Base-by-base conservation (phyloP, 2,888 invertebrate genomes). In the Mallateleia sp. region DNA sequence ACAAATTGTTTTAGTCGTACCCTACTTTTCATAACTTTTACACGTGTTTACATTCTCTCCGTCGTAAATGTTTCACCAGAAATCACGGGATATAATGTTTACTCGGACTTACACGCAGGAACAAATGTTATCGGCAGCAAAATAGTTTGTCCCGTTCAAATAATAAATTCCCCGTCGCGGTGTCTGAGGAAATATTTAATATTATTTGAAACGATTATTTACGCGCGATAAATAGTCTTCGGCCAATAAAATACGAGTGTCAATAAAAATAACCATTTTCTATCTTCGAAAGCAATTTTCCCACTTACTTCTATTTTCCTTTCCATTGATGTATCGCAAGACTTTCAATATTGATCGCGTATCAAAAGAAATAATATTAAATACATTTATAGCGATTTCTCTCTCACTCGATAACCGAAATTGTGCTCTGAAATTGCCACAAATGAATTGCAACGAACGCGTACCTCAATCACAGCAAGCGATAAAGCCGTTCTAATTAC, bases 141-240 rank as follows among this genome's bases (percentile, higher is more conserved):
- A 64, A 38, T 64, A 64, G 64, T 64, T 64, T 64, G 18, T 18
- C 47, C 47, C 47, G 47, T 18, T n/a, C 64, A 64, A 64, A 64
- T 47, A 47, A 64, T 64, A 64, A 64, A 64, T 64, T 64, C 22
- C 25, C 18, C 3, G 64, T 28, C 47, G n/a, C 25, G 64, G n/a
- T 45, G 47, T n/a, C 18, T 47, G 47, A 24, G 14, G 47, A 64
- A 64, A 47, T 64, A 64, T 28, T 20, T 64, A 47, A 47, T 64
- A 64, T 47, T 64, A 64, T 64, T 64, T 64, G 7, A 47, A 45
- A 64, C 45, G 14, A 28, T 8, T 64, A 47, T 64, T 64, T 64
- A 64, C 64, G 25, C 47, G 28, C 64, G 64, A 64, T 64, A 64
- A 47, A 64, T 64, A 47, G 47, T 25, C 47, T 1, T 7, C 18